Evolutionary conservation across 1,140 invertebrate genomes (phyloP), one percentile per base, ranked within the genome.

Genomic region (Eurosta solidaginis): DNA sequence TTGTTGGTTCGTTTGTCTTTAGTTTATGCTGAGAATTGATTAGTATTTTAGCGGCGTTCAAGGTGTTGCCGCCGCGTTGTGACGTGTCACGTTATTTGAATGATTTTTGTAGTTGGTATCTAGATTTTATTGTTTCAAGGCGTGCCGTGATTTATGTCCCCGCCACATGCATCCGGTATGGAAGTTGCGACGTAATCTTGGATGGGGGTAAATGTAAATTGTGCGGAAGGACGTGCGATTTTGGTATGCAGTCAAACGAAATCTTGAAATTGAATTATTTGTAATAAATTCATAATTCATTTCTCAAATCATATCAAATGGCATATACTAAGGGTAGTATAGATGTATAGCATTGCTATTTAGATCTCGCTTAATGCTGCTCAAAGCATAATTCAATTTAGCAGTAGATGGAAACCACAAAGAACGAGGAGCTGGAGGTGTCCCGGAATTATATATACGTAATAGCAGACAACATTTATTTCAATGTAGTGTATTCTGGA

Each of bases 81-180:
- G 22, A 33, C 44, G 49, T 76, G 75, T 76, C 75, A 76, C 75
- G 75, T 52, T 52, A 76, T 76, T 52, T 76, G 40, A 76, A 76
- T 52, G 47, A 76, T 52, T 76, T 29, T n/a, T 4, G 17, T 52
- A 29, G 47, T 76, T 47, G 44, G 22, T 49, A 49, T 76, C 33
- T 45, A 49, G 42, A 76, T 76, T 76, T 76, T 76, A 76, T 76
- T 76, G 75, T 33, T 76, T 76, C 29, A 49, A n/a, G 29, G 20
- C 75, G 27, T 52, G 27, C 42, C 25, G 27, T 4, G 42, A 47
- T 47, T 74, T 74, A 20, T 29, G 33, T 40, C 17, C n/a, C n/a
- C n/a, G n/a, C n/a, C n/a, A n/a, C 33, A 68, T 6, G 33, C 59
- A 33, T 33, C 6, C n/a, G n/a, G n/a, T n/a, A n/a, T n/a, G n/a